Evolutionary conservation across 2,113 vertebrate species (phyloP), one percentile per base, ranked within the genome.

Genomic region (Syngnathoides biaculeatus): DNA sequence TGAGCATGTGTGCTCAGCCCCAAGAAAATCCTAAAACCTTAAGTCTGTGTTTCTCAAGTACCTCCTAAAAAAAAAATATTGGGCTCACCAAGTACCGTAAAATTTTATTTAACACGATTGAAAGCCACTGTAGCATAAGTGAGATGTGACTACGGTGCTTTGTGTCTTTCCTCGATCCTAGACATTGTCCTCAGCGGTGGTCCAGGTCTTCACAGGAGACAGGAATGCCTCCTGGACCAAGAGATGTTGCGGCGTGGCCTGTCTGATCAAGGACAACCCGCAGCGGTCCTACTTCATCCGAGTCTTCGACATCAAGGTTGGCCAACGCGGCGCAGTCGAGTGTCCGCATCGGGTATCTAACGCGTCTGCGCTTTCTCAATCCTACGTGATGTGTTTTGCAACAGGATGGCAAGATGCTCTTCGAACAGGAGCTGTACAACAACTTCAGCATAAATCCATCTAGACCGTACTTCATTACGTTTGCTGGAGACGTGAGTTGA

Each of bases 261-360:
- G 95, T 88, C 91, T 99, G 86, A 94, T 99, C 82, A 99, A 99
- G 89, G 97, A 99, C 94, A 98, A 96, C 93, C 92, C 92, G 0
- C 92, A 88, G 72, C 93, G 95, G 74, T 98, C 97, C 0, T 99
- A 98, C 92, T 99, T 94, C 90, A 95, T 99, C 92, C 93, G 96
- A 83, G 93, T 98, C 84, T 93, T 93, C 70, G 95, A 98, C 87
- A 93, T 98, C 75, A 98, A 93, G 94, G 97, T 99, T 69, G 88
- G 92, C 43, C 56, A 11, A 52, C 1, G 56, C 6, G 56, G 5
- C 12, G 15, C n/a, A 22, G n/a, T 24, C 8, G 11, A 4, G 52
- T 4, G 13, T 27, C 22, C 0, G 11, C 48, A n/a, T n/a, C n/a
- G 1, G 50, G 4, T 11, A n/a, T 3, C 5, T 24, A 7, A 11